These are phyloP conservation scores for Drosophila paranaensis DNA, from an alignment of 2,888 invertebrate genomes.

Conservation along the genomic window DNA sequence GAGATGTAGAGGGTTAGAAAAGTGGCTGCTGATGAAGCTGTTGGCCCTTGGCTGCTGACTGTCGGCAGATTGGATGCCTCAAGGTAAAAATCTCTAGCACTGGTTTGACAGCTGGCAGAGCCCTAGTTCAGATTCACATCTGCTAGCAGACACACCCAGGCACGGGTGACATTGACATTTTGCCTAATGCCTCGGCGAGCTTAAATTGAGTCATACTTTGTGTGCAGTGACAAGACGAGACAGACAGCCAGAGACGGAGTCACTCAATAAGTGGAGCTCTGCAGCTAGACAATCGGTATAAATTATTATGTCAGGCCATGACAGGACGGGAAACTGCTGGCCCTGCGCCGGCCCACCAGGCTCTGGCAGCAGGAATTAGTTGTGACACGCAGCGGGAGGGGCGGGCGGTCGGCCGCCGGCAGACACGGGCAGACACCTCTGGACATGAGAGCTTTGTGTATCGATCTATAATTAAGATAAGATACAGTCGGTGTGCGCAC, in stretches of 20 bases:
- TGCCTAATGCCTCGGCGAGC: slow-evolving; percentile 42
- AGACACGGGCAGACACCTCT: slow-evolving; percentile 32
- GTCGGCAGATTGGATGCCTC: slow-evolving; percentile 41
- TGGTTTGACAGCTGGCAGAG: slow-evolving; percentile 43
- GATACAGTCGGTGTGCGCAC: slow-evolving; percentile 32
- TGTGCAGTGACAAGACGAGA: slow-evolving; percentile 44
- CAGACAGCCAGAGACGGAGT: slow-evolving; percentile 26
- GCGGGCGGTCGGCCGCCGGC: neutral
- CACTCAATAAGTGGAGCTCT: slow-evolving; percentile 39
- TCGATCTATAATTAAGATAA: slow-evolving; percentile 82
- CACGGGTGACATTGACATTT: slow-evolving; percentile 57
- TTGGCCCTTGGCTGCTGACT: slow-evolving; percentile 13
- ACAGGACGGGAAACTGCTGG: slow-evolving; percentile 40
- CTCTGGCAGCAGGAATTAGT: slow-evolving; percentile 64
- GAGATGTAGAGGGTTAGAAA: neutral
- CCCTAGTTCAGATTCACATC: slow-evolving; percentile 23
- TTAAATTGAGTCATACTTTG: slow-evolving; percentile 56
- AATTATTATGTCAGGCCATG: slow-evolving; percentile 75
- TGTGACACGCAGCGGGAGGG: slow-evolving; percentile 64
- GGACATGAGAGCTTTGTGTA: slow-evolving; percentile 45
- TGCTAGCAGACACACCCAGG: slow-evolving; percentile 10
- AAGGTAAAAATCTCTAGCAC: slow-evolving; percentile 41
- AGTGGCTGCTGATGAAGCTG: slow-evolving; percentile 13
- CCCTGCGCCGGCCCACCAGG: slow-evolving; percentile 23
- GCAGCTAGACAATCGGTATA: slow-evolving; percentile 57